Conservation (phyloP, 2,797 vertebrate species). For the Dallia pectoralis region DNA sequence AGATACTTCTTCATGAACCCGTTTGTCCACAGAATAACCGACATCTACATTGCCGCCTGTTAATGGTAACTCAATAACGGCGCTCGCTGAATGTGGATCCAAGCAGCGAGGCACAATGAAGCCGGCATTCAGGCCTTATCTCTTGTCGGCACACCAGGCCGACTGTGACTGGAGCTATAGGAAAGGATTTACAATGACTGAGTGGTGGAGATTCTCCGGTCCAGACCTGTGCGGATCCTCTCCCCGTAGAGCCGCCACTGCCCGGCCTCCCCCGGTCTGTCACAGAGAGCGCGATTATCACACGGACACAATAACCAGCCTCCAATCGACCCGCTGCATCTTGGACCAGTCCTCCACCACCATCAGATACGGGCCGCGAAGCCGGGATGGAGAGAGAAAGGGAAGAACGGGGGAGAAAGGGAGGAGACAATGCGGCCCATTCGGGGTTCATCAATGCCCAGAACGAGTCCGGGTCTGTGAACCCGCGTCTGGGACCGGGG, state of each 20-base stretch:
- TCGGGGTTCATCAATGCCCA: conserved; percentile 61
- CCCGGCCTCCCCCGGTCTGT: not conserved
- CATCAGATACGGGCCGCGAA: conserved; percentile 53
- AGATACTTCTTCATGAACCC: conserved; percentile 30
- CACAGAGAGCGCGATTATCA: conserved; percentile 49
- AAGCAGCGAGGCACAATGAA: conserved; percentile 69
- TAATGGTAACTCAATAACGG: conserved; percentile 56
- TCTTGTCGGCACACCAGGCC: conserved; percentile 73
- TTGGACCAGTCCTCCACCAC: conserved; percentile 46
- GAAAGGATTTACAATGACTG: conserved; percentile 77
- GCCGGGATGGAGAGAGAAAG: conserved; percentile 22
- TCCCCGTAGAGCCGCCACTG: conserved; percentile 2
- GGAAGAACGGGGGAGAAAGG: conserved; percentile 14
- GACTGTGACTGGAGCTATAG: conserved; percentile 68
- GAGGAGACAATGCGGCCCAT: conserved; percentile 39
- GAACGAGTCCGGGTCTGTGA: conserved; percentile 48
- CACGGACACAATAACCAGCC: conserved; percentile 56
- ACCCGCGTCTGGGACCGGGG: conserved; percentile 14
- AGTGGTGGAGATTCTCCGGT: conserved; percentile 63
- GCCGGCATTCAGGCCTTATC: conserved; percentile 72
- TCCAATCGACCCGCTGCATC: conserved; percentile 48
- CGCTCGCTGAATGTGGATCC: conserved; percentile 52
- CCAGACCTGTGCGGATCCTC: conserved; percentile 31
- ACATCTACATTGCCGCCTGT: conserved; percentile 45
- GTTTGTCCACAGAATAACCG: conserved; percentile 34